Base-by-base conservation (phyloP, 2,113 vertebrate genomes). In the Carollia perspicillata region DNA sequence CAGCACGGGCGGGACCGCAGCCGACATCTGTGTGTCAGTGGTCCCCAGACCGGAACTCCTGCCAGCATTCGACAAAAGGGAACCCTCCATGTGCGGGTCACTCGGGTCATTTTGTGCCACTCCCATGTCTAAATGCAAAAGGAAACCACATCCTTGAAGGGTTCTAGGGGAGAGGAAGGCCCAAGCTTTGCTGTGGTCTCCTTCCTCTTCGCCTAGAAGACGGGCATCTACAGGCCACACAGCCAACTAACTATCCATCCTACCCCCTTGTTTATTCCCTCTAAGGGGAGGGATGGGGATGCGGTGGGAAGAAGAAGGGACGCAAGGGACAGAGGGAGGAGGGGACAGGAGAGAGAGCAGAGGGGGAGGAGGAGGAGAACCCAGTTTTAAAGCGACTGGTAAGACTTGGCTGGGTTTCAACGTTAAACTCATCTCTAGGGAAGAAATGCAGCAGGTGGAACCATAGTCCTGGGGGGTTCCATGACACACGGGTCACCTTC, bases 401-500 rank as follows among this genome's bases (percentile, higher is more conserved):
- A 49, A 78, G 9, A 71, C 40, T 26, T 22, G 40, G 63, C n/a
- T 85, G 26, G 40, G 51, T 51, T 37, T 71, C 47, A 81, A 40
- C 2, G 55, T 12, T 30, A 71, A 51, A 44, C 51, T 26, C 42
- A 49, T 16, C 75, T 44, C 35, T 20, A 35, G 51, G 23, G 28
- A 55, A 23, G 33, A 49, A 8, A 63, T 23, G 9, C 14, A 84
- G 69, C 40, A 68, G 2, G 44, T 8, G 14, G 47, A 69, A 72
- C 23, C 35, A 42, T 8, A 42, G 74, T 65, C 18, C 30, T 5
- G 0, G 49, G 28, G 3, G 9, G 17, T 5, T 35, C 42, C 22
- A 10, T 12, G 26, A 16, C 8, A 30, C 12, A 0, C 0, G 0
- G 0, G 33, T 30, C 13, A 1, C 17, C 51, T 40, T 79, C 33